phyloP scores from a whole-genome alignment of 1,140 invertebrate genomes.

The Schmidtea mediterranea region DNA sequence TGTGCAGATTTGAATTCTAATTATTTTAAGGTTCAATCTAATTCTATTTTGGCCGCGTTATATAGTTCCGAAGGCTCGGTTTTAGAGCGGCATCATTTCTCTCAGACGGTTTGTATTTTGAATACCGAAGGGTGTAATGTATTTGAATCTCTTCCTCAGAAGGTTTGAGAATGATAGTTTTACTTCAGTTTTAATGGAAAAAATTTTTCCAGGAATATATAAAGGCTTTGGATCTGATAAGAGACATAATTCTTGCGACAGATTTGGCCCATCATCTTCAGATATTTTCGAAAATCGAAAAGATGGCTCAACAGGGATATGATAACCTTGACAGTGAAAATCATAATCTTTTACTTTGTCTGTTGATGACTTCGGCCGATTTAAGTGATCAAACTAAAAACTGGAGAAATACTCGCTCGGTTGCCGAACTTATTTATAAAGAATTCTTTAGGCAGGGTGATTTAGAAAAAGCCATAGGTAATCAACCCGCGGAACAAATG shows the following conservation, averaged over 20 bases:
- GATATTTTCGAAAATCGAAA: conserved; percentile 31
- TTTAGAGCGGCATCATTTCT: conserved; percentile 59
- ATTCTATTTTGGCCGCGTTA: conserved; percentile 45
- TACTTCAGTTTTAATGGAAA: too few species aligned
- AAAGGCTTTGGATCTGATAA: conserved; percentile 40
- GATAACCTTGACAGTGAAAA: conserved; percentile 35
- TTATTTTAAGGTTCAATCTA: conserved; percentile 11
- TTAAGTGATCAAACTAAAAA: conserved; percentile 55
- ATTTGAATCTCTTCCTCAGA: conserved; percentile 38
- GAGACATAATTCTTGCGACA: conserved; percentile 48
- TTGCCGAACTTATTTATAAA: conserved; percentile 43
- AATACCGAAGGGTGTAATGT: conserved; percentile 61
- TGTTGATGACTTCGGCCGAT: conserved; percentile 57
- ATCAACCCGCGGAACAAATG: conserved; percentile 46
- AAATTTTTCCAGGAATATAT: conserved; percentile 35
- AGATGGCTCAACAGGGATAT: conserved; percentile 35
- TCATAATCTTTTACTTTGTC: conserved; percentile 35
- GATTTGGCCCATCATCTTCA: conserved; percentile 47
- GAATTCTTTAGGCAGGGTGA: conserved; percentile 73
- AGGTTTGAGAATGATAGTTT: conserved; percentile 13
- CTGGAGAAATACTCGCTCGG: conserved; percentile 37
- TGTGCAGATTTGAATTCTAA: too few species aligned
- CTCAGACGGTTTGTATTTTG: conserved; percentile 53
- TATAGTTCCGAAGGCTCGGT: conserved; percentile 60
- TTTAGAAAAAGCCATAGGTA: conserved; percentile 50